Evolutionary conservation across 1,140 invertebrate genomes (phyloP).

Genomic region (Triops longicaudatus): DNA sequence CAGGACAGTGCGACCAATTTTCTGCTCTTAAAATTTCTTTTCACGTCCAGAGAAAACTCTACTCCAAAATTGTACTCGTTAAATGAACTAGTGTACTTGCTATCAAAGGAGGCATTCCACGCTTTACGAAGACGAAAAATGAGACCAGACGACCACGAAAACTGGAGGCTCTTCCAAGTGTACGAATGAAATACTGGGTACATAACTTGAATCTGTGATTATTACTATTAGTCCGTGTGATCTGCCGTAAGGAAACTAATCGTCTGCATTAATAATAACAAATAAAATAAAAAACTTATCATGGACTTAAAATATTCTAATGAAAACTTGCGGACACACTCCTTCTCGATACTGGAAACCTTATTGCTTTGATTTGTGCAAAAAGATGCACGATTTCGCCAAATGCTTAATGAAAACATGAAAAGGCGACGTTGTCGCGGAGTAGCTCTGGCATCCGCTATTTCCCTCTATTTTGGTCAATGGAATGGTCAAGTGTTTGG

Average conservation of each 20-base stretch:
- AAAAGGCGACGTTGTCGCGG: not conserved
- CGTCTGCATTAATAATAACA: not conserved
- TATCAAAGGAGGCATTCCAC: not conserved
- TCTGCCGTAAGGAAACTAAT: not conserved
- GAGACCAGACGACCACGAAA: not conserved
- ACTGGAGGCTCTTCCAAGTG: not conserved
- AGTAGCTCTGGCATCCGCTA: not conserved
- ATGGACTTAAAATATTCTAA: not conserved
- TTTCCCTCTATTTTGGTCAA: too few relatives aligned
- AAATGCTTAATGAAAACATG: not conserved
- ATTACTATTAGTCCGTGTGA: not conserved
- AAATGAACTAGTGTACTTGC: not conserved
- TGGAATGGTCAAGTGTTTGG: not conserved
- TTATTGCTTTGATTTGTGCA: not conserved
- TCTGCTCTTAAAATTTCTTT: too few relatives aligned
- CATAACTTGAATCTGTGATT: not conserved
- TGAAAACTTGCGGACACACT: not conserved
- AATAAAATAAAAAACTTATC: not conserved
- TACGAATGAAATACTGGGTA: not conserved
- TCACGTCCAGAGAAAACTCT: too few relatives aligned
- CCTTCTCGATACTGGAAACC: not conserved
- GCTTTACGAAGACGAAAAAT: not conserved
- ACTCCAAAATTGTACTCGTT: too few relatives aligned
- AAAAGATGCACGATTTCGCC: not conserved
- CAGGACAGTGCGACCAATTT: too few relatives aligned